These are phyloP conservation scores for Pseudoatta argentina DNA, from an alignment of 1,140 invertebrate species.

Conservation along the genomic window DNA sequence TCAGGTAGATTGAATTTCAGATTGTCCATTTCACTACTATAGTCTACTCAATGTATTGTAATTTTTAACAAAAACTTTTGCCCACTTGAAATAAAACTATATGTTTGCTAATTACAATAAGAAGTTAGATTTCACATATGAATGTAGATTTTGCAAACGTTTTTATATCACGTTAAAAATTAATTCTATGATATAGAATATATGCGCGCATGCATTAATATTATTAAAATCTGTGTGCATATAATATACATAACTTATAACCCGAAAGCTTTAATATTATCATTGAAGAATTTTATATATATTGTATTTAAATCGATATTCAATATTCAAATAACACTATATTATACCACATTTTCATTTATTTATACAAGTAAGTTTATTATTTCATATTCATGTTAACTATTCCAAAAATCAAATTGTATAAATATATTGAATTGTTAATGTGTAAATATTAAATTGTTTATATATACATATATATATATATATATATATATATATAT, in stretches of 20 bases:
- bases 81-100: background rate
- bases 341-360: background rate
- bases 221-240: background rate
- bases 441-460: background rate
- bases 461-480: background rate
- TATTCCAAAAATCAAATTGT: background rate
- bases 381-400: background rate
- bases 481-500: too few relatives aligned
- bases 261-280: background rate
- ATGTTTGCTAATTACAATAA: background rate
- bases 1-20: background rate
- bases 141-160: background rate
- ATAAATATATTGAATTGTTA: background rate
- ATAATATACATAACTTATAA: background rate
- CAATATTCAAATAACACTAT: background rate
- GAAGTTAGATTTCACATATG: background rate
- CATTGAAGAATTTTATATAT: background rate
- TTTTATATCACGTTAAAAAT: background rate
- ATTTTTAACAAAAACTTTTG: background rate
- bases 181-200: background rate
- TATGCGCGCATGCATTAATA: background rate
- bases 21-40: background rate
- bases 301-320: background rate
- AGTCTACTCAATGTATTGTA: background rate
- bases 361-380: background rate